phyloP scores from a whole-genome alignment of 2,113 vertebrate genomes.

The Patagioenas fasciata region DNA sequence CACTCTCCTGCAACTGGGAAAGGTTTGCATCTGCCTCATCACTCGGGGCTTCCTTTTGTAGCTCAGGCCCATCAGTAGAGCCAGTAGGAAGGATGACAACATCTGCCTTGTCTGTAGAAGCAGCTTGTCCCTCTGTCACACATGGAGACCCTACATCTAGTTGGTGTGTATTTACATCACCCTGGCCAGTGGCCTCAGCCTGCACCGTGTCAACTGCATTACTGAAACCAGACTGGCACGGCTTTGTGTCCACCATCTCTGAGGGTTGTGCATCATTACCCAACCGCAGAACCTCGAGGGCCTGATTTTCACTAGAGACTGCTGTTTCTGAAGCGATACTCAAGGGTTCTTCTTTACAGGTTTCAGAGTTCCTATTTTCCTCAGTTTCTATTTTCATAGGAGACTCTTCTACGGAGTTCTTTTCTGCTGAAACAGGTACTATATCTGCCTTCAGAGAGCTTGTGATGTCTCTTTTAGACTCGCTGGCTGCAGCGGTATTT shows the following conservation, averaged over 20 bases:
- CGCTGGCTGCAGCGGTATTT: background rate
- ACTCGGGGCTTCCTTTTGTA: background rate
- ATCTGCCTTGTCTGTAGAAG: background rate
- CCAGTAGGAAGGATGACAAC: background rate
- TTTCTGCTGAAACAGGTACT: background rate
- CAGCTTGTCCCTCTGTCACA: background rate
- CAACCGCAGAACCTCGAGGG: background rate
- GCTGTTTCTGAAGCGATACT: background rate
- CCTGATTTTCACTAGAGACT: background rate
- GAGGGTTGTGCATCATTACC: background rate
- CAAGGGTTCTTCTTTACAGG: background rate
- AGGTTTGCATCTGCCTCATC: background rate
- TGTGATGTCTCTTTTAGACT: background rate
- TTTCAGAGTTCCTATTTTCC: background rate
- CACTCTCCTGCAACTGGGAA: background rate
- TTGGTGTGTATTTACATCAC: background rate
- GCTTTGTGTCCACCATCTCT: background rate
- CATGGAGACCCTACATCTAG: background rate
- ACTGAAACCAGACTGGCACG: constrained; percentile 14
- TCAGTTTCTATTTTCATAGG: background rate
- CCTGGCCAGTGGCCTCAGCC: background rate
- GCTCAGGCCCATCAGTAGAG: background rate
- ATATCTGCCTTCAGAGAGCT: background rate
- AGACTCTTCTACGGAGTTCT: background rate
- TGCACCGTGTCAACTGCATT: constrained; percentile 11